Base-by-base conservation (phyloP, 2,797 vertebrate genomes). In the Acomys russatus region DNA sequence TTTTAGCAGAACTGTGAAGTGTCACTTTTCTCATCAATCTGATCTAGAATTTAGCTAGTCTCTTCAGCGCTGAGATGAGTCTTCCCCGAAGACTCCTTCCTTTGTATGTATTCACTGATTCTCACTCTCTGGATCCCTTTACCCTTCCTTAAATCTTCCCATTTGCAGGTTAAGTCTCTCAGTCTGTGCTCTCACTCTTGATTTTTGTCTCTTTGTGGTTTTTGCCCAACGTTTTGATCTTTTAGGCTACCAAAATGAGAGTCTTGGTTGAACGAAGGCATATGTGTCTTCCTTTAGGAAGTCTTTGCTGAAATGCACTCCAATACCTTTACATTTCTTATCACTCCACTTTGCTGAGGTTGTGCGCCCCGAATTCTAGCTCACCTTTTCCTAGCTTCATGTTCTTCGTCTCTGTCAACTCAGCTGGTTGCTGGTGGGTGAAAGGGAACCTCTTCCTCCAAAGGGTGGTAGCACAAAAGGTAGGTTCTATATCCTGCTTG, bases 1-100 rank as follows among this genome's bases (percentile, higher is more conserved):
- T 91, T 95, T 92, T 78, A 83, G 18, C 33, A 78, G 59, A 79
- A 73, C 12, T 28, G 10, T 73, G 61, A 33, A 3, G 18, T 78
- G 49, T 95, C 30, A 79, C 17, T 35, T 80, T 93, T 90, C 64
- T 87, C 71, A 44, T 63, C 51, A 82, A 25, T 73, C 20, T 92
- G 33, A 66, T 30, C 76, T 84, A 35, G 51, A 87, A 94, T 28
- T 82, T 63, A 38, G 8, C 28, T 92, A 38, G 3, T 25, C 30
- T 64, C 61, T 94, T 90, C 88, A 64, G 82, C 59, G 44, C 28
- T 51, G 0, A 82, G 22, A 78, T 6, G 68, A 22, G 33, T 77
- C 61, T 91, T 64, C 35, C 10, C 35, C 33, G 76, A 66, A 61
- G 6, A 30, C 61, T 82, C 80, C 33, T 92, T 89, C 49, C 54